A percentile compares a stretch with the other conserved stretches of the same genome.
These are phyloP conservation scores for Lutjanus argentimaculatus DNA, from an alignment of 2,797 vertebrate genomes.

Conservation along the genomic window DNA sequence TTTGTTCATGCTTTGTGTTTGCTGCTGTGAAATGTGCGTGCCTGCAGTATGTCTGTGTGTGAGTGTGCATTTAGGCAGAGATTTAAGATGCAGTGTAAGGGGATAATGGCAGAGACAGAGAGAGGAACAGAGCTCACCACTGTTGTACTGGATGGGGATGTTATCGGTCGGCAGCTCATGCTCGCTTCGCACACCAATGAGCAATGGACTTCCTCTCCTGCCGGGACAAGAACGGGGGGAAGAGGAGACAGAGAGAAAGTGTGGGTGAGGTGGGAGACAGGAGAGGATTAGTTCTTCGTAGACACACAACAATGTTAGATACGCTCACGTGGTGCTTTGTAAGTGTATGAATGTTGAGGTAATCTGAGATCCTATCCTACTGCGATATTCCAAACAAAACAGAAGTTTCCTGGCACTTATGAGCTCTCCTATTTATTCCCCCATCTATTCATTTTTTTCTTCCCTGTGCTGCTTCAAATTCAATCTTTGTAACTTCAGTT, in stretches of 20 bases:
- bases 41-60: conserved; percentile 3
- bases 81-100: conserved; percentile 23
- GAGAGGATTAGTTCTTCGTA: conserved; percentile 37
- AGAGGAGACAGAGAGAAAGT: not conserved
- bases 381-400: conserved; percentile 16
- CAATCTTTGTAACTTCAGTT: not conserved
- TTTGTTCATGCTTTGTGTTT: too few relatives aligned
- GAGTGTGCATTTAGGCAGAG: not conserved
- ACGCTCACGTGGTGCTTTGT: conserved; percentile 28
- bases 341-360: not conserved
- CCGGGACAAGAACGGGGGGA: conserved; percentile 28
- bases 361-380: conserved; percentile 22
- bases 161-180: conserved; percentile 92
- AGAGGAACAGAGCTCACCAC: conserved; percentile 85
- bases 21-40: not conserved
- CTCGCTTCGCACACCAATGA: conserved; percentile 95
- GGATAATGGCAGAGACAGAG: conserved; percentile 35
- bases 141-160: conserved; percentile 93
- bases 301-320: conserved; percentile 32
- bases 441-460: not conserved
- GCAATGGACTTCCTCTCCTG: conserved; percentile 96
- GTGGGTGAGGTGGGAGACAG: not conserved
- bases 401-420: not conserved
- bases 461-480: not conserved
- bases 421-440: not conserved